Base-by-base conservation (phyloP, 2,888 invertebrate genomes). In the Cheilosia urbana region DNA sequence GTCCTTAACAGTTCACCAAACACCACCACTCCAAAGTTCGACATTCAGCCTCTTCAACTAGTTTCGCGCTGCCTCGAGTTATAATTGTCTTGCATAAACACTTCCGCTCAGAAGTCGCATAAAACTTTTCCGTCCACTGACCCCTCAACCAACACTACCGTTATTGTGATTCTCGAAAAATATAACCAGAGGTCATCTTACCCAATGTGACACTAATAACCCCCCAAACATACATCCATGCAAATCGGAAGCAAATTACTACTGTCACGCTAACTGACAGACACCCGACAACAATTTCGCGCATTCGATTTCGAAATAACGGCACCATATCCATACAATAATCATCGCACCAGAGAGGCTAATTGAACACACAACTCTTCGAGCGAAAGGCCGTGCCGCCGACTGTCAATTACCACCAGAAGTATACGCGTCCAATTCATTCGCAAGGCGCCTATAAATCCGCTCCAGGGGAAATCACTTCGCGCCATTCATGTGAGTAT, bases 201-300 rank as follows among this genome's bases (percentile, higher is more conserved):
- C 42, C 66, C 47, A 72, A 78, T 49, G 15, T 42, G 55, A 68
- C 72, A 78, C 78, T 83, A 78, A 77, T 72, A 68, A 72, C 42
- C 66, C 71, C 30, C 53, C 17, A 62, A 78, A 47, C 72, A 72
- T 37, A 76, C 71, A 73, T 66, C 68, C 80, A 84, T 71, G 58
- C 75, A 71, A 80, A 84, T 84, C 84, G 75, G 80, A 84, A 84
- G 80, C 75, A 66, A 75, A 73, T 79, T 75, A 71, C 60, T 45
- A 75, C 60, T 53, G 75, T 76, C 75, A 84, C 71, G 79, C 75
- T 65, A 63, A 45, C 66, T 80, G 75, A 80, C 80, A 80, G 60
- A 51, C 51, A 5, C 15, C 53, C 45, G 49, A 75, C 60, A 69
- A 47, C 63, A 76, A 69, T 63, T 81, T 75, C 45, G 24, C 73